phyloP scores from a whole-genome alignment of 2,113 vertebrate species.

The Parus major region DNA sequence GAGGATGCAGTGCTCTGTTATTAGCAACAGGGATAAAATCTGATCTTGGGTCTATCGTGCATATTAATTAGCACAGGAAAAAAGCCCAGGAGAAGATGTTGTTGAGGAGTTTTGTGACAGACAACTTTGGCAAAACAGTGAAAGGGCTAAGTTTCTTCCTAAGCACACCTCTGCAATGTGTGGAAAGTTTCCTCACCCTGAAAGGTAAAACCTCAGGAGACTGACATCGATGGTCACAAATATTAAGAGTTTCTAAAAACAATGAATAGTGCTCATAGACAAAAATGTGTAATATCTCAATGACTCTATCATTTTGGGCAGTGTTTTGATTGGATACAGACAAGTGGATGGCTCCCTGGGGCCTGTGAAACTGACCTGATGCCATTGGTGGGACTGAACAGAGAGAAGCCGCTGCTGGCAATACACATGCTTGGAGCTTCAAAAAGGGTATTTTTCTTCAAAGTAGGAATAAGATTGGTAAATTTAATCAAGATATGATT shows the following conservation, averaged over 20 bases:
- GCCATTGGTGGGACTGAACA: not conserved
- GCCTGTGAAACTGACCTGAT: not conserved
- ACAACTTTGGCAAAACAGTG: not conserved
- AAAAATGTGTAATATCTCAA: not conserved
- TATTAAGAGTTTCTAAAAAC: not conserved
- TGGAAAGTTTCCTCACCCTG: not conserved
- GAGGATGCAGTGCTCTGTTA: not conserved
- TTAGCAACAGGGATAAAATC: not conserved
- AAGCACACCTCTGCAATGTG: not conserved
- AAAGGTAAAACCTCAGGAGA: not conserved
- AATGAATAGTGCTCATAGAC: not conserved
- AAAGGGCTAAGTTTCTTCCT: not conserved
- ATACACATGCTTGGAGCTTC: accelerated
- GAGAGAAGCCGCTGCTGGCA: not conserved
- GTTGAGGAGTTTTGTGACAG: not conserved
- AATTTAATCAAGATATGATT: not conserved
- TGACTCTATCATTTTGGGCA: not conserved
- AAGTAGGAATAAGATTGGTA: not conserved
- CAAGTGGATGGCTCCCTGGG: not conserved
- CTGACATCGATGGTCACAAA: not conserved
- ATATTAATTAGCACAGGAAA: accelerated
- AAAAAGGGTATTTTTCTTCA: not conserved
- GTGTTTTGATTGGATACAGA: not conserved
- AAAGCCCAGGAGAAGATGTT: not conserved
- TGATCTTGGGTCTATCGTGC: not conserved